phyloP scores from a whole-genome alignment of 1,140 invertebrate genomes.

The Heliconius himera region DNA sequence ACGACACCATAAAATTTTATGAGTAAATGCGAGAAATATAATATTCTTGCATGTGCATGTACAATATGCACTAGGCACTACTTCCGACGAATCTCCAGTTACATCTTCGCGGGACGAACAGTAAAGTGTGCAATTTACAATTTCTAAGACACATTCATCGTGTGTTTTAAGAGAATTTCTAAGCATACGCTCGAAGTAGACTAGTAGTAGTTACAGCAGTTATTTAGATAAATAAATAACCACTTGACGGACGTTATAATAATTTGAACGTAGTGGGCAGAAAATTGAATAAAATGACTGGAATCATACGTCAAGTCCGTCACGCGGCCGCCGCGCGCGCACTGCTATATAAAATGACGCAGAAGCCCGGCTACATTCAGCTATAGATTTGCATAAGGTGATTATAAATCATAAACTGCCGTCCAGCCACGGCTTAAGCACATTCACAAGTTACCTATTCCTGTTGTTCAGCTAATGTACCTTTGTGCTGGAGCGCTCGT shows the following conservation, averaged over 20 bases:
- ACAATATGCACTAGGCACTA: neutral
- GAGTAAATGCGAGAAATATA: neutral
- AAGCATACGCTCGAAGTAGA: slow-evolving; percentile 1
- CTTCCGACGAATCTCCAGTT: neutral
- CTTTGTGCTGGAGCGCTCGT: slow-evolving; percentile 62
- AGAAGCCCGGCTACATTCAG: slow-evolving; percentile 45
- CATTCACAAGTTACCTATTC: slow-evolving; percentile 56
- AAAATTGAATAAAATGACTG: slow-evolving; percentile 63
- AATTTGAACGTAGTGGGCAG: slow-evolving; percentile 49
- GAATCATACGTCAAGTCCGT: slow-evolving; percentile 43
- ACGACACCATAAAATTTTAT: neutral
- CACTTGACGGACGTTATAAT: slow-evolving; percentile 47
- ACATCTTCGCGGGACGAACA: neutral
- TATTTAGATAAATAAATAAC: slow-evolving; percentile 39
- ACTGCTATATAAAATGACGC: slow-evolving; percentile 26
- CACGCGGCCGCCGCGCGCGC: slow-evolving; percentile 39
- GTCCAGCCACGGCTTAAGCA: slow-evolving; percentile 45
- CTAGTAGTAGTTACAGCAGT: neutral
- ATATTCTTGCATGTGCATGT: neutral
- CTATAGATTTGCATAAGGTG: slow-evolving; percentile 69
- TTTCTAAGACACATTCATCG: slow-evolving; percentile 1
- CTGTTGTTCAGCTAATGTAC: slow-evolving; percentile 68
- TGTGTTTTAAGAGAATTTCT: neutral
- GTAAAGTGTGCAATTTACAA: neutral
- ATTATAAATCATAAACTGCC: slow-evolving; percentile 68